phyloP scores from a whole-genome alignment of 2,888 invertebrate species.

The Augiades crinisus region DNA sequence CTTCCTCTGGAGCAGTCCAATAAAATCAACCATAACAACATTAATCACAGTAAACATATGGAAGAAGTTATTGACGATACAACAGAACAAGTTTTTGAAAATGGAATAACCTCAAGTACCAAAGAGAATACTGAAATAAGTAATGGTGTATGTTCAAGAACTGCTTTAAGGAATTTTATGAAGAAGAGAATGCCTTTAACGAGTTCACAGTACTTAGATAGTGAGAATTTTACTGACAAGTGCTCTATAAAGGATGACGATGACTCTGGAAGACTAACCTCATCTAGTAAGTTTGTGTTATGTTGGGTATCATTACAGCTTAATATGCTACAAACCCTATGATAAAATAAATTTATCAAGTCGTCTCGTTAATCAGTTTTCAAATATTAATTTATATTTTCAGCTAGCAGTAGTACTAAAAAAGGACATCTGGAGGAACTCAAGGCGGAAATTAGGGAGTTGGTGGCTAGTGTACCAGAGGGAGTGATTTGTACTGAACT shows the following conservation, averaged over 20 bases:
- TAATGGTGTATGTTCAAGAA: slow-evolving; percentile 26
- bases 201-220: slow-evolving; percentile 30
- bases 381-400: neutral
- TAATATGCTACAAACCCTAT: too few species aligned
- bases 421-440: slow-evolving; percentile 45
- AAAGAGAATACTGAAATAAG: neutral
- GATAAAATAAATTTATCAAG: too few species aligned
- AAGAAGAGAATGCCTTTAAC: slow-evolving; percentile 44
- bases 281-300: slow-evolving; percentile 49
- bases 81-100: slow-evolving; percentile 1
- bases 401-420: slow-evolving; percentile 28
- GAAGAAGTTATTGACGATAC: neutral
- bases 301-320: neutral
- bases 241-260: slow-evolving; percentile 38
- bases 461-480: slow-evolving; percentile 56
- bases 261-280: slow-evolving; percentile 52
- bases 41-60: slow-evolving; percentile 9
- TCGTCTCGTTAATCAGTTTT: too few species aligned
- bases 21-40: slow-evolving; percentile 12
- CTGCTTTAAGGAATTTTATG: slow-evolving; percentile 46
- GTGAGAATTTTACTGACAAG: slow-evolving; percentile 30
- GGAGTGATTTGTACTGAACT: slow-evolving; percentile 75
- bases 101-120: neutral
- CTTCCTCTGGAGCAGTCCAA: slow-evolving; percentile 1
- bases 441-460: slow-evolving; percentile 44